Evolutionary conservation across 2,888 invertebrate genomes (phyloP).

Genomic region (Archips crataeganus): DNA sequence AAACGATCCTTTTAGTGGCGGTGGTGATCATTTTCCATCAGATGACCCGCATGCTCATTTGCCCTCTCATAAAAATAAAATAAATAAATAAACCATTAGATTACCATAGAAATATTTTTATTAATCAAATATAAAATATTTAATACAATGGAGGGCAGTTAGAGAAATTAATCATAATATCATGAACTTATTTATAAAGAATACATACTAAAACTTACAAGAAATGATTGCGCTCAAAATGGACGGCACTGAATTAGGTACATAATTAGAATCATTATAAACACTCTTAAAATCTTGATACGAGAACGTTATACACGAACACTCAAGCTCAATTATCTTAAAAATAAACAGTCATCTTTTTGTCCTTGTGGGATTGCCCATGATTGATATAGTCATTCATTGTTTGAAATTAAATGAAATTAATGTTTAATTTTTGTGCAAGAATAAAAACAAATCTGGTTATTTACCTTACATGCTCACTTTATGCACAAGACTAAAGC

Average conservation of each 20-base stretch:
- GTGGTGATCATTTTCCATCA: too few species aligned
- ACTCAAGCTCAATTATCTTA: neutral
- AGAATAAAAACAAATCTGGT: neutral
- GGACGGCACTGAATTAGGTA: constrained; percentile 34
- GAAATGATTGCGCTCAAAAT: constrained; percentile 10
- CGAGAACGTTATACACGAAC: neutral
- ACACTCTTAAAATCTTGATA: neutral
- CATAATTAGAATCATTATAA: constrained; percentile 1
- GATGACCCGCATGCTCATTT: too few species aligned
- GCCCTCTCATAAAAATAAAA: too few species aligned
- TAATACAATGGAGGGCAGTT: constrained; percentile 20
- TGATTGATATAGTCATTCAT: neutral
- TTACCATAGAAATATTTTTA: constrained; percentile 19
- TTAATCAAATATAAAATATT: constrained; percentile 23
- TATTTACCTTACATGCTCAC: neutral
- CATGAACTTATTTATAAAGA: neutral
- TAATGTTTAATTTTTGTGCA: constrained; percentile 6
- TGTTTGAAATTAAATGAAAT: too few species aligned
- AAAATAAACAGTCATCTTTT: neutral
- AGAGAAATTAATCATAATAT: constrained; percentile 12
- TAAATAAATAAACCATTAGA: neutral
- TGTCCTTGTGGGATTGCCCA: neutral
- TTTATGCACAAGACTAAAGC: neutral
- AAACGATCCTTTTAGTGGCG: too few species aligned
- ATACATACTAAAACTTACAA: constrained; percentile 15